These are phyloP conservation scores for Phaethon lepturus DNA, from an alignment of 2,113 vertebrate species.

Conservation along the genomic window DNA sequence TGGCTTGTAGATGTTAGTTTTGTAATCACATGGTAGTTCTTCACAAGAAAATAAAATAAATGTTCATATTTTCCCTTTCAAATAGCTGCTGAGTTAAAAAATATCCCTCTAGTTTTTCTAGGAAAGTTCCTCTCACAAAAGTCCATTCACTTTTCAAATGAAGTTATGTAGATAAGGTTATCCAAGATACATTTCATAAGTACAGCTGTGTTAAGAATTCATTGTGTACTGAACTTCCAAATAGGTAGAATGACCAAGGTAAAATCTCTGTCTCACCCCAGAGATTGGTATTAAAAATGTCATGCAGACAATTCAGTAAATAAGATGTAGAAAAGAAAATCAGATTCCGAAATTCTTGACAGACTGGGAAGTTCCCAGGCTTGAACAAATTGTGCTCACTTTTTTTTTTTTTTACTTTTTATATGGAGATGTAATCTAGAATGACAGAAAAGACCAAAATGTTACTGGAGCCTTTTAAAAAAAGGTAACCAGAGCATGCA, in stretches of 20 bases:
- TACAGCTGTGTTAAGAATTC: background rate
- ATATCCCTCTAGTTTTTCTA: background rate
- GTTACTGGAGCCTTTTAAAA: background rate
- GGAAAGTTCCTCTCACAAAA: slow-evolving; percentile 27
- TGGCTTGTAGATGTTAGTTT: slow-evolving; percentile 8
- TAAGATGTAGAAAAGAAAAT: background rate
- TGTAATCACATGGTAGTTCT: background rate
- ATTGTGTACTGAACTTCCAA: background rate
- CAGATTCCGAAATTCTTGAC: background rate
- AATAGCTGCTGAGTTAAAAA: slow-evolving; percentile 17
- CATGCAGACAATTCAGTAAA: background rate
- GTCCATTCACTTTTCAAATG: slow-evolving; percentile 17
- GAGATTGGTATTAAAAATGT: background rate
- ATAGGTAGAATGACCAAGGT: background rate
- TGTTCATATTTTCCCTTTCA: background rate
- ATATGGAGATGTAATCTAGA: background rate
- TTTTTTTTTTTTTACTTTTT: background rate
- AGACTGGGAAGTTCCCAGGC: background rate
- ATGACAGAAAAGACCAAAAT: background rate
- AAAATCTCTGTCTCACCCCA: background rate
- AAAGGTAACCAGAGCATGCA: background rate
- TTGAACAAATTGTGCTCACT: background rate
- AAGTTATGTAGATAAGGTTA: slow-evolving; percentile 45
- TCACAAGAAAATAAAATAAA: background rate
- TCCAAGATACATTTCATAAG: slow-evolving; percentile 35